A percentile compares a stretch with the other conserved stretches of the same genome.
These are phyloP conservation scores for Ataeniobius toweri DNA, from an alignment of 2,797 vertebrate species.

Conservation along the genomic window DNA sequence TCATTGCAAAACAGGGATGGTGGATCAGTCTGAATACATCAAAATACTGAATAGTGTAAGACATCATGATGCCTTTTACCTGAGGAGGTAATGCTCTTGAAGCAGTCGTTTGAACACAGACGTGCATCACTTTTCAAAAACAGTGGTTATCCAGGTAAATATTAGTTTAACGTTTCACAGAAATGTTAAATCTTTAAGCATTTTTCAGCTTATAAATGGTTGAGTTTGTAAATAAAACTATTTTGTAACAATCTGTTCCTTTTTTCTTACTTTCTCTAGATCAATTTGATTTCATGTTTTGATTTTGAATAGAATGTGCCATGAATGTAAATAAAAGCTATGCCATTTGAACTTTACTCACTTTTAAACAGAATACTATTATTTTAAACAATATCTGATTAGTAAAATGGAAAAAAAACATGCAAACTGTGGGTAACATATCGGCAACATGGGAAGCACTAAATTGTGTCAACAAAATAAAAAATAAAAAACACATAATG, in stretches of 20 bases:
- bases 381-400: background rate
- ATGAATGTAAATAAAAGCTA: background rate
- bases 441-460: background rate
- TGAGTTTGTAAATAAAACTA: background rate
- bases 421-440: background rate
- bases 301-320: background rate
- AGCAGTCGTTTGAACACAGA: background rate
- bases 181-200: background rate
- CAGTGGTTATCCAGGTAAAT: background rate
- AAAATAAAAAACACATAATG: constrained; percentile 13
- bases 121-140: too few species aligned
- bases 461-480: background rate
- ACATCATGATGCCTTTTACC: background rate
- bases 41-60: background rate
- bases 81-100: background rate
- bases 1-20: background rate
- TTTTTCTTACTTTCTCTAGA: background rate
- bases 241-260: background rate
- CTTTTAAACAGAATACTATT: background rate
- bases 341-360: background rate
- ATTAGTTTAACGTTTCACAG: background rate
- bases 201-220: background rate
- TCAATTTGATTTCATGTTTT: too few species aligned
- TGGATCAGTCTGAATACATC: background rate
- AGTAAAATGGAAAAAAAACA: background rate